Percentiles rank a stretch among this genome's conserved stretches.
Conservation (phyloP, 2,113 vertebrate genomes). For the Engraulis encrasicolus region DNA sequence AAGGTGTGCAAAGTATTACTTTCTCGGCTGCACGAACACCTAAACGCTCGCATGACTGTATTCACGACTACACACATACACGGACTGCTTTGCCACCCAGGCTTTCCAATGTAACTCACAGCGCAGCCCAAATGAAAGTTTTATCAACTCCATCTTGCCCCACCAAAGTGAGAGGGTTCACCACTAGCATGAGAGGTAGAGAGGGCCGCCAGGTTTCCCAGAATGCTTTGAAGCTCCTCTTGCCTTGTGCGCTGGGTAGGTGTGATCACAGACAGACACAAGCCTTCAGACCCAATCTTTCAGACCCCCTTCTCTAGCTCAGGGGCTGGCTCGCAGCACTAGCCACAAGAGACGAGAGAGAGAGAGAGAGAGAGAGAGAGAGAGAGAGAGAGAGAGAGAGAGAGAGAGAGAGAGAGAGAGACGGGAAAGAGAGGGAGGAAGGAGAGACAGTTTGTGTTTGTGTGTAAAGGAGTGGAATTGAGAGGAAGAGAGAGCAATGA, state of each 20-base stretch:
- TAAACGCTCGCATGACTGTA: too few species aligned
- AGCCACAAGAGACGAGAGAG: background rate
- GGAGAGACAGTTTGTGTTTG: too few species aligned
- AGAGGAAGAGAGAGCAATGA: too few species aligned
- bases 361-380: background rate
- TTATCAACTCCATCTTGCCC: background rate
- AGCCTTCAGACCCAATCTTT: conserved; percentile 28
- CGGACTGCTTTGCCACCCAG: background rate
- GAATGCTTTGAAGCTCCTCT: background rate
- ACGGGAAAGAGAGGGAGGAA: background rate
- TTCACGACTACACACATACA: background rate
- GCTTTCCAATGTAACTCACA: background rate
- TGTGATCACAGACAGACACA: conserved; percentile 32
- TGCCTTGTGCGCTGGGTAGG: conserved; percentile 1
- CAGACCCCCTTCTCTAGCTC: background rate
- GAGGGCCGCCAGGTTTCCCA: background rate
- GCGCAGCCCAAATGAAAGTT: background rate
- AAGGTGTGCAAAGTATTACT: too few species aligned
- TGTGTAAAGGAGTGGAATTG: too few species aligned
- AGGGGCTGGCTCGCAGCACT: background rate
- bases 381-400: background rate
- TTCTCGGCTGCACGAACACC: too few species aligned
- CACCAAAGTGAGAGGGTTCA: background rate
- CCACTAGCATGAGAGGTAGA: background rate
- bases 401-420: background rate